Base-by-base conservation (phyloP, 2,113 vertebrate species). In the Embiotoca jacksoni region DNA sequence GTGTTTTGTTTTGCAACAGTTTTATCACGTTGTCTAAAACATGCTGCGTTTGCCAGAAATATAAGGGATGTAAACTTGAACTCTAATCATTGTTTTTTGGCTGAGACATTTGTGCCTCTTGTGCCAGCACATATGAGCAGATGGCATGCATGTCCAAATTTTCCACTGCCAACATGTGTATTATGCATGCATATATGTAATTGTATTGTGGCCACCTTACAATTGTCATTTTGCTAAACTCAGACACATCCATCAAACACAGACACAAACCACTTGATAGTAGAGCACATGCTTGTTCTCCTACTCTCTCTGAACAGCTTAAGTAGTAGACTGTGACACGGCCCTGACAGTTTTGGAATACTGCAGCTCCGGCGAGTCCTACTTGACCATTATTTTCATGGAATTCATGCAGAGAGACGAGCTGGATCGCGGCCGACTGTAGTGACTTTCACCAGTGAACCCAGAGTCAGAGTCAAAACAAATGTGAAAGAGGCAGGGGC, bases 1-100 rank as follows among this genome's bases (percentile, higher is more conserved):
- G 87, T 91, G 89, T 92, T 91, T 87, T 82, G 85, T 91, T 91
- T 91, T 90, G 88, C 54, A 87, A 72, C 86, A 53, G 68, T 88
- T 91, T 88, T 84, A 93, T 89, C 89, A 78, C 78, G 23, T 78
- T 75, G 79, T 75, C 87, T 74, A 57, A 87, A 81, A 79, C 74
- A 54, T 80, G 86, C 83, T 75, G 86, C 23, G 66, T 82, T 84
- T 14, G 78, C 81, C 84, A 88, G 73, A 84, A 79, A 78, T 56
- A 69, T 49, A 85, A 57, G 52, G 44, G 73, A 85, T 69, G 84
- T 79, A 79, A 85, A 90, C 72, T 84, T 85, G 60, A 89, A 82
- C 81, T 64, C 39, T 61, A 75, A 66, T 68, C 72, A 47, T 63
- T 73, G 54, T 31, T 86, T 86, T 60, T 86, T 72, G 80, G 81